Conservation (phyloP, 2,888 invertebrate genomes). For the Argyra leucocephala region DNA sequence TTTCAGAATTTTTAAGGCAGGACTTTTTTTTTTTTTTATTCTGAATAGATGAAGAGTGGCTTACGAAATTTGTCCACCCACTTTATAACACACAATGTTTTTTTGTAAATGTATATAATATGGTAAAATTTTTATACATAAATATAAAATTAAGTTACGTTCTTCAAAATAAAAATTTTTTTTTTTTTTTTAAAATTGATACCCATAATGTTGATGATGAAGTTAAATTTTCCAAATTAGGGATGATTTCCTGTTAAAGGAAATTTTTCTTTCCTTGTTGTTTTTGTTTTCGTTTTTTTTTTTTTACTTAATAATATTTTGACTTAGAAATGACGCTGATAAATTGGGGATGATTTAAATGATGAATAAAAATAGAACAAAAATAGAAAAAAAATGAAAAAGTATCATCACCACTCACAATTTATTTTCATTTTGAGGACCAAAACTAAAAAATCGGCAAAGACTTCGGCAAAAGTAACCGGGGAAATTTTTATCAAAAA, state of each 20-base stretch:
- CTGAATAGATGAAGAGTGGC: too few relatives aligned
- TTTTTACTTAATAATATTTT: not conserved
- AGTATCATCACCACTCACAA: not conserved
- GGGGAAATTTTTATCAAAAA: not conserved
- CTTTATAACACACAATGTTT: too few relatives aligned
- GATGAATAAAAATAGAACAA: too few relatives aligned
- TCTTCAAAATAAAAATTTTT: too few relatives aligned
- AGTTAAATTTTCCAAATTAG: not conserved
- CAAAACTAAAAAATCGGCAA: not conserved
- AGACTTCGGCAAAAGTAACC: not conserved
- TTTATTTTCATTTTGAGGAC: not conserved
- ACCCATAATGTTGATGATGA: not conserved
- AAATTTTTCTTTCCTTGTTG: not conserved
- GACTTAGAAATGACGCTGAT: not conserved
- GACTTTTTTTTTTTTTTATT: too few relatives aligned
- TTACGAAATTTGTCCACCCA: too few relatives aligned
- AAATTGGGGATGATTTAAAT: slow-evolving; percentile 6
- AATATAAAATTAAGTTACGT: too few relatives aligned
- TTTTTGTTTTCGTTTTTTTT: not conserved
- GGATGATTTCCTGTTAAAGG: not conserved
- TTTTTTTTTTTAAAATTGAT: too few relatives aligned
- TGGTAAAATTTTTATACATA: too few relatives aligned
- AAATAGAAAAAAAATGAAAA: not conserved
- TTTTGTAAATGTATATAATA: too few relatives aligned
- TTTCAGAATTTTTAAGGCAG: too few relatives aligned